Evolutionary conservation across 2,888 invertebrate genomes (phyloP), one percentile per base, ranked within the genome.

Genomic region (Drosophila formosana): DNA sequence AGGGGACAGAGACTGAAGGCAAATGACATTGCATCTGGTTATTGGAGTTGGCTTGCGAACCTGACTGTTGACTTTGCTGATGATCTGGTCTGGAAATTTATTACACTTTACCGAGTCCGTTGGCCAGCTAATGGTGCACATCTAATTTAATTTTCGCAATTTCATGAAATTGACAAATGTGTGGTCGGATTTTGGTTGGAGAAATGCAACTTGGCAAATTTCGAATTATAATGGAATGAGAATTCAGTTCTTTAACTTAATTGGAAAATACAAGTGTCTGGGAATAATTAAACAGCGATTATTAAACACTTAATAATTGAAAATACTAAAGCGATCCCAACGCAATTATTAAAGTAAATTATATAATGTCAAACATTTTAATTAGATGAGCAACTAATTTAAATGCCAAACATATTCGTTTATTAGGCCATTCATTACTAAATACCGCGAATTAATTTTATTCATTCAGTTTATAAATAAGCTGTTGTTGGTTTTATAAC

Each of bases 131-230:
- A 58, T 41, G 46, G 23, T 43, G 37, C 63, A 55, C 23, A 51
- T 60, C 55, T 58, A 37, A 64, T 51, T 65, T 53, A 32, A 56
- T 57, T 70, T n/a, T 3, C 30, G 45, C 3, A 56, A 53, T 64
- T 58, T 57, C 67, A 75, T 87, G 78, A 66, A 78, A 72, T 64
- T 47, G 47, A 66, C 60, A 55, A 63, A 63, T 70, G 53, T 78
- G 46, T 45, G 55, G 7, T 52, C 26, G 41, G 9, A 0, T 8
- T 9, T n/a, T 18, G 18, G n/a, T 26, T 32, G 43, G 51, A 43
- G 32, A 25, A 52, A 23, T 32, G 25, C 26, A n/a, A 53, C 26
- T 53, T 46, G 6, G 2, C 28, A 45, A 34, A n/a, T 3, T 25
- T 9, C 6, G 8, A 34, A 51, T 32, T 39, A 5, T 6, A 6